Base-by-base conservation (phyloP, 2,113 vertebrate species). In the Notarius lentiginosus region DNA sequence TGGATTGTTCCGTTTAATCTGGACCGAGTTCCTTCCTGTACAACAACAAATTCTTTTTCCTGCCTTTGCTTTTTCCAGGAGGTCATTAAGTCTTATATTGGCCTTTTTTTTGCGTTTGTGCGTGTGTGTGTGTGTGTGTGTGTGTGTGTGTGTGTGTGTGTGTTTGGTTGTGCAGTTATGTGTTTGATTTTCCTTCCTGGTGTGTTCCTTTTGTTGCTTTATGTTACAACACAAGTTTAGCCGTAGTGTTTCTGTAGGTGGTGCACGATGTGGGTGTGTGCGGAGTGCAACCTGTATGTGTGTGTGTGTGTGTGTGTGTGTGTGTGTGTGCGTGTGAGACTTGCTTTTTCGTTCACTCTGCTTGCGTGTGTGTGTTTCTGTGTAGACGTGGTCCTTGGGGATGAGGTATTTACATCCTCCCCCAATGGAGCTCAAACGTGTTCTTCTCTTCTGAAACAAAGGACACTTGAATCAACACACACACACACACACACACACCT, bases 381-480 rank as follows among this genome's bases (percentile, higher is more conserved):
- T 70, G n/a, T 87, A 80, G 61, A 41, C 1, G 51, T 24, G 41
- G 58, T 87, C 85, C 75, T 61, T 10, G 0, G 82, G 79, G 88
- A 85, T 75, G 51, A 84, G 83, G 85, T 85, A 84, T 87, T 84
- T 84, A 85, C 77, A 53, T 66, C 80, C 61, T 84, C 70, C 86
- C 86, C 68, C 86, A 75, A 5, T 63, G 88, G 81, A 89, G 75
- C 75, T 56, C 60, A 70, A 6, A 47, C 76, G 65, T 61, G 55
- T 68, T 76, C 79, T 66, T 87, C 85, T 84, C 65, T 82, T 87
- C 85, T 84, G 68, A 77, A 87, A 82, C 85, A 84, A 70, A 66
- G 58, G 83, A 63, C 27, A 49, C 47, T 56, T 63, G 85, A 79
- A 61, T 70, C 30, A 58, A 20, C 82, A 70, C 65, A 30, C n/a